These are phyloP conservation scores for Zoanthus gigantus DNA, from an alignment of 92 coral and sea anemone species.

Conservation along the genomic window DNA sequence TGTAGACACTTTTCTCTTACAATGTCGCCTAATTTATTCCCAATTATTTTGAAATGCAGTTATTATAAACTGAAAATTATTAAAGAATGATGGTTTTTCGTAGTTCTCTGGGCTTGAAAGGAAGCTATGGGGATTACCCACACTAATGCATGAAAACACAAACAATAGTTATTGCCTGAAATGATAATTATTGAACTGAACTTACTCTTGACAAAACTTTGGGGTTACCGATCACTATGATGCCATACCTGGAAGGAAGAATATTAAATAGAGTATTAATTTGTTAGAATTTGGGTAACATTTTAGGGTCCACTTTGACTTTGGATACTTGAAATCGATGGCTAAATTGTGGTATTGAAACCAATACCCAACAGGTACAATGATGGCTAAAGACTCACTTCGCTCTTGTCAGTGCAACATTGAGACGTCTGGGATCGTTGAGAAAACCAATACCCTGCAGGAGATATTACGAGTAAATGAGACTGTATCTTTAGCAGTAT, in stretches of 20 bases:
- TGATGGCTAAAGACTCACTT: slow-evolving; percentile 71
- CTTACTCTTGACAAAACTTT: slow-evolving; percentile 95
- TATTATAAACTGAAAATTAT: too few species aligned
- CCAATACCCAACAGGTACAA: neutral
- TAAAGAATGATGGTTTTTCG: too few species aligned
- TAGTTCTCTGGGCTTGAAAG: too few species aligned
- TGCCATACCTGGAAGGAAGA: slow-evolving; percentile 82
- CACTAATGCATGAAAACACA: too few species aligned
- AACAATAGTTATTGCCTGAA: too few species aligned
- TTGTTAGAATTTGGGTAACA: neutral
- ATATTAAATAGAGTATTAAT: neutral
- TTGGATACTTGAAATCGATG: too few species aligned
- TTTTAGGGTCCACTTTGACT: neutral
- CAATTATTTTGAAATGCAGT: too few species aligned
- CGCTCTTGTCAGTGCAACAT: slow-evolving; percentile 98
- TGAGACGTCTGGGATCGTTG: slow-evolving; percentile 97
- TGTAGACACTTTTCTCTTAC: too few species aligned
- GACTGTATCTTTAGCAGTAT: neutral
- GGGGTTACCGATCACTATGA: slow-evolving; percentile 97
- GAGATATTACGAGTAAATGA: neutral
- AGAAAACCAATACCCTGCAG: slow-evolving; percentile 95
- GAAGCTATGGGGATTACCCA: too few species aligned
- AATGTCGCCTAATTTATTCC: too few species aligned
- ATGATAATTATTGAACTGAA: neutral
- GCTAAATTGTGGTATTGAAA: too few species aligned